Percentiles rank a stretch among this genome's conserved stretches.
These are phyloP conservation scores for Tetanocera ferruginea DNA, from an alignment of 2,888 invertebrate genomes.

Conservation along the genomic window DNA sequence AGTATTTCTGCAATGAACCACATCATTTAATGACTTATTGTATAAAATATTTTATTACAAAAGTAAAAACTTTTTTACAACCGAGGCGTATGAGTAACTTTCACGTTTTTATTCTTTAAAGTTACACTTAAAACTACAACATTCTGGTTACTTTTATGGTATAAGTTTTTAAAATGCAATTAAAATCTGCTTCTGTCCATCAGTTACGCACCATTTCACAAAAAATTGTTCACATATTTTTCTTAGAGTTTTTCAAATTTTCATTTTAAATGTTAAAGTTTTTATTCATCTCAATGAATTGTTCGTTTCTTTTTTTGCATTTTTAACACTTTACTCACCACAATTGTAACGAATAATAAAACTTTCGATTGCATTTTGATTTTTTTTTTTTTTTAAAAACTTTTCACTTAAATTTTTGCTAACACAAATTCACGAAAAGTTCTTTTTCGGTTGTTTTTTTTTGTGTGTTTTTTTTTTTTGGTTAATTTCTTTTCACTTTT, in stretches of 20 bases:
- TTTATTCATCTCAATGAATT: constrained; percentile 11
- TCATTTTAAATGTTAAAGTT: background rate
- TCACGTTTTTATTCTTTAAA: background rate
- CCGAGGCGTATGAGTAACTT: constrained; percentile 1
- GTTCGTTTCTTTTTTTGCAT: constrained; percentile 22
- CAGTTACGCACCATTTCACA: background rate
- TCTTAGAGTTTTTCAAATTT: background rate
- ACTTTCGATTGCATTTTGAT: constrained; percentile 59
- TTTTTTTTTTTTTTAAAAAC: constrained; percentile 16
- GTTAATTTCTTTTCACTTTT: background rate
- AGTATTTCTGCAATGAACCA: too few species aligned
- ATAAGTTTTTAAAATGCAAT: background rate
- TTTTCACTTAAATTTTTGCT: constrained; percentile 28
- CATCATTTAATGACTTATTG: too few species aligned
- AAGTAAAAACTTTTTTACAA: background rate
- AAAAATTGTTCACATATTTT: background rate
- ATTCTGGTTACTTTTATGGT: too few species aligned
- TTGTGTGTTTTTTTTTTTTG: constrained; percentile 5
- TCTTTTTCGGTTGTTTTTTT: constrained; percentile 10
- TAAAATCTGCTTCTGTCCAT: background rate
- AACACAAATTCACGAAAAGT: constrained; percentile 37
- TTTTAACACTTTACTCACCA: constrained; percentile 59
- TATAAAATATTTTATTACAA: too few species aligned
- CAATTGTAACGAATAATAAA: constrained; percentile 55
- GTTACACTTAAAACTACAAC: background rate